These are phyloP conservation scores for Mastigias papua DNA, from an alignment of 30 jellyfish, hydroid and myxozoan species.

Conservation along the genomic window DNA sequence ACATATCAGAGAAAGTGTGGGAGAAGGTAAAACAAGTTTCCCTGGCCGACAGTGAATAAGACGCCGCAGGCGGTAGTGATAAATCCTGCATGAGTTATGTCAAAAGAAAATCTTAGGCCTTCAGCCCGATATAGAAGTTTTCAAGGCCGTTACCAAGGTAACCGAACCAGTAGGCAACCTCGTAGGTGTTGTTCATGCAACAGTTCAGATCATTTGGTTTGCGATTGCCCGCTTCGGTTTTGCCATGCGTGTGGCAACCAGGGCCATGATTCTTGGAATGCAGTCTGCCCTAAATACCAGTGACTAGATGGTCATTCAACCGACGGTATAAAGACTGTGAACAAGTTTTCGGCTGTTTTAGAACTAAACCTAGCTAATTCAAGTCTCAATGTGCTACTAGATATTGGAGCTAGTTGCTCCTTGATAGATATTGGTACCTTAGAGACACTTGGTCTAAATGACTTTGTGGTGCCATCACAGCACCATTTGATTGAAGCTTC, in stretches of 20 bases:
- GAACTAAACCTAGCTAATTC: neutral
- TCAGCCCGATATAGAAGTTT: neutral
- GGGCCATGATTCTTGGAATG: neutral
- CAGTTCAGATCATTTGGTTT: neutral
- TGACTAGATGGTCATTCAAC: neutral
- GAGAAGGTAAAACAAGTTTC: neutral
- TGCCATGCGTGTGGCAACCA: neutral
- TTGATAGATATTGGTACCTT: slow-evolving; percentile 38
- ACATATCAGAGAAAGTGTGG: no score
- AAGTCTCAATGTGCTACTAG: neutral
- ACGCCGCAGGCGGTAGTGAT: neutral
- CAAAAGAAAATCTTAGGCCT: neutral
- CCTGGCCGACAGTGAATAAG: neutral
- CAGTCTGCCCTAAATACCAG: neutral
- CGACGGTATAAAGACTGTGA: neutral
- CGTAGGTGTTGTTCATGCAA: neutral
- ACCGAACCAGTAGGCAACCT: neutral
- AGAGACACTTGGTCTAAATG: slow-evolving; percentile 11
- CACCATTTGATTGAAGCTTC: slow-evolving; percentile 74
- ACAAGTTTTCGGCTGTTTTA: neutral
- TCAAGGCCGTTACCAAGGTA: neutral
- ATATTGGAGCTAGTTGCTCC: neutral
- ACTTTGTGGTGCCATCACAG: neutral
- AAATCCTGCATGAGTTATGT: neutral
- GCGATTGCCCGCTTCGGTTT: neutral